Evolutionary conservation across 2,113 vertebrate species (phyloP), one percentile per base, ranked within the genome.

Genomic region (Leptosomus discolor): DNA sequence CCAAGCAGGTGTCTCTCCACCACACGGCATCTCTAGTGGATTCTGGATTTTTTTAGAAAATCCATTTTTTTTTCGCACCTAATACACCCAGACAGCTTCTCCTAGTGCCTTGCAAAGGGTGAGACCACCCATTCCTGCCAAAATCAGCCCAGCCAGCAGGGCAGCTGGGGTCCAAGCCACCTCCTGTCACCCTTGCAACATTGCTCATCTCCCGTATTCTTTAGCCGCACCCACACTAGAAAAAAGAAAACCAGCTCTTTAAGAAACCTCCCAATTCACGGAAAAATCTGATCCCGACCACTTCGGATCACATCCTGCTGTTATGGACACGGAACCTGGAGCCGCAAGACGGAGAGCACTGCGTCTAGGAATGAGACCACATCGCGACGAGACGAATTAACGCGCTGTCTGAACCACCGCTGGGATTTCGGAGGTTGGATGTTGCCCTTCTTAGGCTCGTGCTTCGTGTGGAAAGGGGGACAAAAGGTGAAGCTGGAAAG

Each of bases 111-210:
- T 45, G 51, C 41, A 71, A 74, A 79, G 53, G 61, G 29, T 71
- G 70, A 67, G 75, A 24, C n/a, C 51, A 41, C 51, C 30, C 7
- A 0, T 41, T 79, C 22, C 57, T 71, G 46, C 14, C 3, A 2
- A 91, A 71, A 71, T 23, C 41, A 79, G 34, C 54, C 74, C 69
- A 74, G 11, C 18, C 5, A 2, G 53, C 45, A 85, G 45, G 9
- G 36, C 34, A 48, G 8, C 9, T 2, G 6, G 6, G 21, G 21
- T 50, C 37, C 37, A 27, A 63, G 39, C 23, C 48, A 63, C 41
- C n/a, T 82, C 58, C 58, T 1, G 1, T 14, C 51, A 64, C 34
- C 45, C 34, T 58, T 23, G 6, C 0, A 0, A 85, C 39, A 37
- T 6, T 12, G 56, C 29, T 36, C 34, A 32, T 29, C 61, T 79